Evolutionary conservation across 2,113 vertebrate species (phyloP).

Genomic region (Corythornis cristatus): DNA sequence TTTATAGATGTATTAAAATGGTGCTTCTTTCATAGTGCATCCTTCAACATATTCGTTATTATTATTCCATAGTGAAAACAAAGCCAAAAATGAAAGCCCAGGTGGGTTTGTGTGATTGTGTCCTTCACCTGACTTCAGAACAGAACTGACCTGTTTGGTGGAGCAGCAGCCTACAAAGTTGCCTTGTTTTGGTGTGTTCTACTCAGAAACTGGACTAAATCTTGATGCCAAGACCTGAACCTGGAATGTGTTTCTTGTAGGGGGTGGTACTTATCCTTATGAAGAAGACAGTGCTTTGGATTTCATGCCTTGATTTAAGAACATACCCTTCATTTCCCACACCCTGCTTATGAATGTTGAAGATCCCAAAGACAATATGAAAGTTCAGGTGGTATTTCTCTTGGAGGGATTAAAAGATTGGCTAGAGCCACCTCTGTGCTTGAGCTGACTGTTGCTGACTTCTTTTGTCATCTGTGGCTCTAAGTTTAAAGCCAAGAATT

Average conservation of each 20-base stretch:
- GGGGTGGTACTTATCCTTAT: not conserved
- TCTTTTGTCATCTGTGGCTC: not conserved
- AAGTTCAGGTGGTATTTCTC: not conserved
- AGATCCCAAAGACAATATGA: not conserved
- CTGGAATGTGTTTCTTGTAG: not conserved
- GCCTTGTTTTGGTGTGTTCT: rapidly evolving
- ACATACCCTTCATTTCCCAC: not conserved
- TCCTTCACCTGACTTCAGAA: not conserved
- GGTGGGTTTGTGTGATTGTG: not conserved
- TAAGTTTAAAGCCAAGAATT: not conserved
- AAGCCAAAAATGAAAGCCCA: not conserved
- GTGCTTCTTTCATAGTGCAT: not conserved
- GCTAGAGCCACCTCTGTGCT: not conserved
- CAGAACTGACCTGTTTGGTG: rapidly evolving
- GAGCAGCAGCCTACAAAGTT: not conserved
- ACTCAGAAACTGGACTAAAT: not conserved
- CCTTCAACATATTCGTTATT: not conserved
- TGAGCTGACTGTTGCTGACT: not conserved
- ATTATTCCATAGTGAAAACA: not conserved
- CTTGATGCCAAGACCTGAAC: not conserved
- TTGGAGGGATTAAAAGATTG: not conserved
- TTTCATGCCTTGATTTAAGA: not conserved
- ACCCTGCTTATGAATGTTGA: not conserved
- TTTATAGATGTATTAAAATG: not conserved
- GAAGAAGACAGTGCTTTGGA: not conserved